Conservation (phyloP, 2,888 invertebrate genomes). For the Dicyrtoma fusca region DNA sequence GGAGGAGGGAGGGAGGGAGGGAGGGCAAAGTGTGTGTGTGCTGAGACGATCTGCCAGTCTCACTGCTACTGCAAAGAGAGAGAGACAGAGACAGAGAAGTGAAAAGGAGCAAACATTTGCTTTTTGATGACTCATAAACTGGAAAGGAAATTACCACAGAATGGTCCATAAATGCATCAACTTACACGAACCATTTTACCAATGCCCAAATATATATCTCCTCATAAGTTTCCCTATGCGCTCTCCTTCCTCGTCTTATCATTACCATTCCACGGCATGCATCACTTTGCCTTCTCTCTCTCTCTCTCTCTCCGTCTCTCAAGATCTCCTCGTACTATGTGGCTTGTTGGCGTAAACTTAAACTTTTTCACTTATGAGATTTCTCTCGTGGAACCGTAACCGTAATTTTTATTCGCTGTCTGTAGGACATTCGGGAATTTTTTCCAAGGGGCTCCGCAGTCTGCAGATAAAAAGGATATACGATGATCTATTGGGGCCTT, state of each 20-base stretch:
- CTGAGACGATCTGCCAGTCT: background rate
- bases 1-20: too few relatives aligned
- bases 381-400: background rate
- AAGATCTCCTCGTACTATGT: background rate
- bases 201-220: slow-evolving; percentile 17
- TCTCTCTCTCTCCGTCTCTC: background rate
- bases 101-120: slow-evolving; percentile 29
- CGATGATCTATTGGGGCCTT: too few relatives aligned
- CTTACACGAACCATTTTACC: slow-evolving; percentile 30
- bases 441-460: too few relatives aligned
- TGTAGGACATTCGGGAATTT: too few relatives aligned
- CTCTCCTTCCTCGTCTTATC: background rate
- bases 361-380: background rate
- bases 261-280: background rate
- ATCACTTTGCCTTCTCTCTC: background rate
- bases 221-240: background rate
- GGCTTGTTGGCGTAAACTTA: background rate
- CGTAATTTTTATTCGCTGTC: too few relatives aligned
- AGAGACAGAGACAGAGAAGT: background rate
- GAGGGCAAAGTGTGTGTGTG: too few relatives aligned
- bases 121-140: slow-evolving; percentile 42
- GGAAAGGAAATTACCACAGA: slow-evolving; percentile 38
- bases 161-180: slow-evolving; percentile 43
- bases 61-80: background rate
- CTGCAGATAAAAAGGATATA: too few relatives aligned